Conservation (phyloP, 2,113 vertebrate genomes). For the Ibidorhyncha struthersii region DNA sequence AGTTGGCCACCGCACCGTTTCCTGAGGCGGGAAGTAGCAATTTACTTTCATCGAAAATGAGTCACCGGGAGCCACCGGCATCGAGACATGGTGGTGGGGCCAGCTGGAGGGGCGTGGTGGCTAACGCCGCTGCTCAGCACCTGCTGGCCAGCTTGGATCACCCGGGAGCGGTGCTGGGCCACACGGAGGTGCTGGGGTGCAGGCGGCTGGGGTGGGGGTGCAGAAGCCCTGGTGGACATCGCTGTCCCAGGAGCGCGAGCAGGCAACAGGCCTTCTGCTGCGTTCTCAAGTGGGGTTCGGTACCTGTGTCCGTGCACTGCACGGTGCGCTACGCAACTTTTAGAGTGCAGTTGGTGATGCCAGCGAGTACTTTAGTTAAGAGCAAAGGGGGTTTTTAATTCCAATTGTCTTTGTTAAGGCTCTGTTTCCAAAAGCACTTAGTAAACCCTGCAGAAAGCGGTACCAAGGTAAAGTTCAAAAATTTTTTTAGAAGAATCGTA, state of each 20-base stretch:
- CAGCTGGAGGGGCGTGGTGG: not conserved
- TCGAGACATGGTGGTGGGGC: accelerated
- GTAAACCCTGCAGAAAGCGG: not conserved
- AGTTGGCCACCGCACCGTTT: not conserved
- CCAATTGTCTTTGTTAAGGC: not conserved
- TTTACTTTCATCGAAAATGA: not conserved
- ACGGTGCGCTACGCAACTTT: accelerated
- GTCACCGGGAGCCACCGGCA: not conserved
- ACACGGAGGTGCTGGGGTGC: too few species aligned
- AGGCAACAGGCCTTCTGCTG: not conserved
- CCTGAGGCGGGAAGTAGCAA: not conserved
- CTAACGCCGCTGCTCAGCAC: not conserved
- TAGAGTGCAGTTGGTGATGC: not conserved
- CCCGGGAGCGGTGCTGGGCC: accelerated
- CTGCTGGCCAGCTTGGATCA: not conserved
- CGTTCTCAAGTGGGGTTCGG: not conserved
- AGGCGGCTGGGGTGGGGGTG: not conserved
- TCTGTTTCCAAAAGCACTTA: not conserved
- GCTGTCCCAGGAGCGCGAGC: accelerated
- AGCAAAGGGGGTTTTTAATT: not conserved
- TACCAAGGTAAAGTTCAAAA: not conserved
- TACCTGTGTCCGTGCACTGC: accelerated
- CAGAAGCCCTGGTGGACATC: not conserved
- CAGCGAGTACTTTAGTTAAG: not conserved
- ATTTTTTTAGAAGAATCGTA: not conserved